These are phyloP conservation scores for Xiphorhynchus erythropygius DNA, from an alignment of 2,797 vertebrate species.

Conservation along the genomic window DNA sequence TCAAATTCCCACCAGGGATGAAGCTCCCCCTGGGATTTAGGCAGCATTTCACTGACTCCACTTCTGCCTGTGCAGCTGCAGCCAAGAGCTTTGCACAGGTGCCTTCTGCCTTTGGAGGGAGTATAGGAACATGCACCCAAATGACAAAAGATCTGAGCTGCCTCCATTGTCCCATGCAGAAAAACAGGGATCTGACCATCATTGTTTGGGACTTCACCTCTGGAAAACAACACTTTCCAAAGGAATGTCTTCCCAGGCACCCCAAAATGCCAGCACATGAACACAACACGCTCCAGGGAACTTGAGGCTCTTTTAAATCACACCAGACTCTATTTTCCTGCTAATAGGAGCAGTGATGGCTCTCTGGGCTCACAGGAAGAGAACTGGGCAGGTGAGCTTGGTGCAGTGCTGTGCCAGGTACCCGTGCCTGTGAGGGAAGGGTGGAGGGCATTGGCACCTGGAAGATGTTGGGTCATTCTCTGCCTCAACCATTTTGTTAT, in stretches of 20 bases:
- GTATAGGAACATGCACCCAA: neutral
- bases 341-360: neutral
- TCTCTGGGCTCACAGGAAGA: neutral
- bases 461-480: neutral
- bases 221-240: neutral
- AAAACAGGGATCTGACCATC: neutral
- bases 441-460: neutral
- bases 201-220: neutral
- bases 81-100: neutral
- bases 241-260: neutral
- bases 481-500: neutral
- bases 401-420: neutral
- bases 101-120: accelerated
- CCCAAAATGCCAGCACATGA: neutral
- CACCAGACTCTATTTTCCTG: accelerated
- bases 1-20: neutral
- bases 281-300: neutral
- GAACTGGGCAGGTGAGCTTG: neutral
- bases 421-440: neutral
- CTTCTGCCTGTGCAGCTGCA: neutral
- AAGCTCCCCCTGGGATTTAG: neutral
- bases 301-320: neutral
- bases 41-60: neutral
- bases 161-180: neutral
- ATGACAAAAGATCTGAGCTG: neutral